Evolutionary conservation across 2,888 invertebrate species (phyloP), one percentile per base, ranked within the genome.

Genomic region (Lepidonotus clava): DNA sequence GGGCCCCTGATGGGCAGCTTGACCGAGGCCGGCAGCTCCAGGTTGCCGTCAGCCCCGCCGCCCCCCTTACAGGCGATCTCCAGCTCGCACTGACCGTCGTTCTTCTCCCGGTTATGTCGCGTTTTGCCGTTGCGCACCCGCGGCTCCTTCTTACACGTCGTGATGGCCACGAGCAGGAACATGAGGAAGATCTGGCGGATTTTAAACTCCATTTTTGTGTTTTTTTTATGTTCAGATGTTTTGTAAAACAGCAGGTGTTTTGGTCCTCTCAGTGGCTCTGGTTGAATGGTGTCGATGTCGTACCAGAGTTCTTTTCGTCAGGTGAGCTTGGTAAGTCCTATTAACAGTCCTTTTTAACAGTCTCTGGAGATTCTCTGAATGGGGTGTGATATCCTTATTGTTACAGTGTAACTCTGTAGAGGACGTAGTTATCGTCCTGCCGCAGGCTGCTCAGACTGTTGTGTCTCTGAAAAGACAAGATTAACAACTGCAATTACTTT

Each of bases 1-100:
- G 92, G 92, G 0, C 93, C 93, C 86, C 90, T 91, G 86, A 93
- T 92, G 53, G 93, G 93, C 32, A 93, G 89, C 51, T 88, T 90
- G n/a, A 92, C 90, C 0, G 92, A 80, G 36, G 83, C 34, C 61
- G 88, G 38, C 51, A 85, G 71, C 34, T 85, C 85, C 14, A 40
- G n/a, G 8, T 28, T 40, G 18, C 56, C 53, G 11, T 84, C 38
- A 53, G 51, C 14, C 2, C 51, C 36, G 34, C 61, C 56, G 24
- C 53, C 80, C 46, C 86, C 87, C 40, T 83, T 83, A 38, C 88
- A 88, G 53, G 38, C 61, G 5, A 88, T 56, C 86, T 88, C 88
- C 80, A 88, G 61, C 53, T 88, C 86, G 51, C 88, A 88, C 36
- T 85, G 56, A 6, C 86, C 88, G n/a, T 88, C 87, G 38, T 76